Percentiles rank a stretch among this genome's conserved stretches.
Evolutionary conservation across 1,140 invertebrate genomes (phyloP).

Genomic region (Drosophila repletoides): DNA sequence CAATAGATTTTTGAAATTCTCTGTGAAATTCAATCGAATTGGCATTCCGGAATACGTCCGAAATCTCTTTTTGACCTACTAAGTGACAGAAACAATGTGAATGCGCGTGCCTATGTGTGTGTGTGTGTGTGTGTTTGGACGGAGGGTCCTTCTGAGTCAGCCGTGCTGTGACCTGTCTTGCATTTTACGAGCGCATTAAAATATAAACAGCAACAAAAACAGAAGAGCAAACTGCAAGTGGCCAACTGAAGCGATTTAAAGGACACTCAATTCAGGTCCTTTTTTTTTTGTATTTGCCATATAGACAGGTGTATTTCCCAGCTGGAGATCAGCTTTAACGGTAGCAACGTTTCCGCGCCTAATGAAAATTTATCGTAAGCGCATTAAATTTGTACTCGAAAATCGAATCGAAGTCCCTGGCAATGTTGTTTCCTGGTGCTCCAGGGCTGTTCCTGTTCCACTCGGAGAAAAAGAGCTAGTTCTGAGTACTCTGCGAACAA

Average conservation of each 20-base stretch:
- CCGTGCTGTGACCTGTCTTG: constrained; percentile 30
- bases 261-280: constrained; percentile 52
- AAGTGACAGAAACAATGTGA: constrained; percentile 16
- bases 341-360: constrained; percentile 55
- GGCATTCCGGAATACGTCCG: too few relatives aligned
- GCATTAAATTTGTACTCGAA: constrained; percentile 65
- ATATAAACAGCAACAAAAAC: constrained; percentile 51
- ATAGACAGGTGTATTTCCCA: background rate
- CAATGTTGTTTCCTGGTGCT: background rate
- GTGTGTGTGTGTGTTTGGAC: constrained; percentile 11
- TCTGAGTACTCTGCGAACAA: too few relatives aligned
- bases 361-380: constrained; percentile 75
- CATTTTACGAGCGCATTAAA: constrained; percentile 72
- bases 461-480: too few relatives aligned
- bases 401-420: constrained; percentile 13
- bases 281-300: background rate
- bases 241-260: constrained; percentile 32
- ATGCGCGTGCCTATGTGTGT: background rate
- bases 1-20: too few relatives aligned
- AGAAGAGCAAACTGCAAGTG: constrained; percentile 36
- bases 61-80: constrained; percentile 61
- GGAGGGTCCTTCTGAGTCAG: constrained; percentile 11
- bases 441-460: too few relatives aligned
- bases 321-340: constrained; percentile 58
- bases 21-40: too few relatives aligned